These are phyloP conservation scores for Pelvicachromis taeniatus DNA, from an alignment of 2,113 vertebrate species.

Conservation along the genomic window DNA sequence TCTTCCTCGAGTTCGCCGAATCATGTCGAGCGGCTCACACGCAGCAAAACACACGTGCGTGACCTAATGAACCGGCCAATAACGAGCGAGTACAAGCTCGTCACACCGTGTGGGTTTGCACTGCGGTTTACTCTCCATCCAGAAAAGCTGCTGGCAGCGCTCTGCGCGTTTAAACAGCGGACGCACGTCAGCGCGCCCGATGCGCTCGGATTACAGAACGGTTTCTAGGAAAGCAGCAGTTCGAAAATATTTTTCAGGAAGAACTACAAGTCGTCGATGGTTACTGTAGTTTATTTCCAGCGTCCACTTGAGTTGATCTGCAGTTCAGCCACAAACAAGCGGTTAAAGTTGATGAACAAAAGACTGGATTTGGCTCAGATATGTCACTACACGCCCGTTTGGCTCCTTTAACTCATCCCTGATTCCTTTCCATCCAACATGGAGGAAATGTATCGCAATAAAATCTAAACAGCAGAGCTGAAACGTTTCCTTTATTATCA, in stretches of 20 bases:
- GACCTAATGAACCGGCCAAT: constrained; percentile 18
- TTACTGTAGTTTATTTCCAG: not conserved
- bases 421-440: too few species aligned
- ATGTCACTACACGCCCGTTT: too few species aligned
- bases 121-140: not conserved
- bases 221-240: not conserved
- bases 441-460: not conserved
- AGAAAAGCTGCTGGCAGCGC: not conserved
- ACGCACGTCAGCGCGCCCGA: not conserved
- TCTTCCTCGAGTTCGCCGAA: not conserved
- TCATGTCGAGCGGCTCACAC: not conserved
- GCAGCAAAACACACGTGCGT: not conserved
- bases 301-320: constrained; percentile 20
- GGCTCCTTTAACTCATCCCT: too few species aligned
- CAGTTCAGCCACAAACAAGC: not conserved
- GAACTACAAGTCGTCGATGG: not conserved
- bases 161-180: not conserved
- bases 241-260: not conserved
- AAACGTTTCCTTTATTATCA: not conserved
- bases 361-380: not conserved
- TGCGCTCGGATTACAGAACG: not conserved
- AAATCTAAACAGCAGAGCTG: not conserved
- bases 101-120: constrained; percentile 4
- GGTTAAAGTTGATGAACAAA: not conserved
- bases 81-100: not conserved